Percentiles rank a stretch among this genome's conserved stretches.
phyloP scores from a whole-genome alignment of 2,113 vertebrate genomes.

The Poecilia latipinna region DNA sequence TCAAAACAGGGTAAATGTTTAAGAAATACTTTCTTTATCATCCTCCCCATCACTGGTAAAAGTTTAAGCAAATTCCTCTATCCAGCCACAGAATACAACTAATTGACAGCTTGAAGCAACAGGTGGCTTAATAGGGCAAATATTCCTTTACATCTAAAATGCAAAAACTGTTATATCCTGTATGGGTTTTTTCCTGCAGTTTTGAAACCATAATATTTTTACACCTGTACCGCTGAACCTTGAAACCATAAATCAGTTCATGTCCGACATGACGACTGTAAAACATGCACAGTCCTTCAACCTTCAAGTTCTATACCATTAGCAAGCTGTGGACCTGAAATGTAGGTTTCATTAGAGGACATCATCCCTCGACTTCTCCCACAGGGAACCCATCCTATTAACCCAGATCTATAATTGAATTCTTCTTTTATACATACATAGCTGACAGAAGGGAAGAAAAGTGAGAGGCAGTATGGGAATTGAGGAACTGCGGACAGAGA shows the following conservation, averaged over 20 bases:
- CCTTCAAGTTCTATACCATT: constrained; percentile 41
- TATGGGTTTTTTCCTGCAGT: not conserved
- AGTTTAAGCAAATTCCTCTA: too few relatives aligned
- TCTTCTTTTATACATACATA: constrained; percentile 75
- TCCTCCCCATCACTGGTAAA: too few relatives aligned
- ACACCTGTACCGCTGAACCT: not conserved
- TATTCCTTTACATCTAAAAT: too few relatives aligned
- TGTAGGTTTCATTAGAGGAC: constrained; percentile 78
- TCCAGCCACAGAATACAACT: too few relatives aligned
- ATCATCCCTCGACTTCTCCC: constrained; percentile 73
- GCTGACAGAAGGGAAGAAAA: constrained; percentile 40
- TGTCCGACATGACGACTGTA: not conserved
- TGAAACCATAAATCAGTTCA: not conserved
- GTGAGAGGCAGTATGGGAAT: constrained; percentile 25
- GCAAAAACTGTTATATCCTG: too few relatives aligned
- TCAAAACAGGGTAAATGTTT: not conserved
- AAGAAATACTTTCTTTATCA: too few relatives aligned
- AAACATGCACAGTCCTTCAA: not conserved
- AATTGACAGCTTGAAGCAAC: too few relatives aligned
- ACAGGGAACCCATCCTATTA: constrained; percentile 74
- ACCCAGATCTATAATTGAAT: constrained; percentile 83
- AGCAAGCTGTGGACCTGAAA: constrained; percentile 53
- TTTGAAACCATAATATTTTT: not conserved
- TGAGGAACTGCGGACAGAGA: constrained; percentile 19
- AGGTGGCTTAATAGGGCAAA: too few relatives aligned